Base-by-base conservation (phyloP, 2,888 invertebrate genomes). In the Phyllotreta striolata region DNA sequence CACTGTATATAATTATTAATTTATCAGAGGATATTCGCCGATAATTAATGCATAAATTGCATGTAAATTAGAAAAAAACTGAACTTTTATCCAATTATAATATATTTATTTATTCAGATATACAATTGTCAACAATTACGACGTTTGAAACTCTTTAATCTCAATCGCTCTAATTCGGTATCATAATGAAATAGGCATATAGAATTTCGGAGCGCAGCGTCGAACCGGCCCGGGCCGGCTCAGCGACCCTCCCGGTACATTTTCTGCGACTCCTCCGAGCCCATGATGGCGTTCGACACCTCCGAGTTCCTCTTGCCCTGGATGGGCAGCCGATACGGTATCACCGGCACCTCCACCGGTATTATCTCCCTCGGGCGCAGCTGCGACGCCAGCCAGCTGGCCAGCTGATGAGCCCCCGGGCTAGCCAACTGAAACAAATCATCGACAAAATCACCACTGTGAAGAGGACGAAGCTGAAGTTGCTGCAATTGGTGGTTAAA, bases 371-470 rank as follows among this genome's bases (percentile, higher is more conserved):
- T 77, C 3, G 77, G 73, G 1, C 78, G 74, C 35, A 79, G 62
- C 61, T 79, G 77, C 3, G 75, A 73, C 3, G 76, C 74, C 47
- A 79, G 56, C 79, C 79, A 80, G 46, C 78, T 79, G 24, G 79
- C 79, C 37, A 80, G 68, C 64, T 80, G 79, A 55, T 79, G 79
- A 5, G 77, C 78, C 0, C 78, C 79, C 3, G 79, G 78, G 67
- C 73, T 77, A 1, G 76, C 67, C 66, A 69, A 74, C 73, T 72
- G 51, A 43, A 38, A 40, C 24, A 41, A 62, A 62, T 51, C 35
- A 41, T 49, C 38, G 49, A 41, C 34, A 37, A n/a, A 24, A 38
- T n/a, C 13, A 52, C 7, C 7, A 38, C 9, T 34, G 38, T 38
- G n/a, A 46, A 13, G 0, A 46, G 1, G 6, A 9, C 3, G 37